Evolutionary conservation across 2,113 vertebrate species (phyloP), one percentile per base, ranked within the genome.

Genomic region (Nematolebias whitei): DNA sequence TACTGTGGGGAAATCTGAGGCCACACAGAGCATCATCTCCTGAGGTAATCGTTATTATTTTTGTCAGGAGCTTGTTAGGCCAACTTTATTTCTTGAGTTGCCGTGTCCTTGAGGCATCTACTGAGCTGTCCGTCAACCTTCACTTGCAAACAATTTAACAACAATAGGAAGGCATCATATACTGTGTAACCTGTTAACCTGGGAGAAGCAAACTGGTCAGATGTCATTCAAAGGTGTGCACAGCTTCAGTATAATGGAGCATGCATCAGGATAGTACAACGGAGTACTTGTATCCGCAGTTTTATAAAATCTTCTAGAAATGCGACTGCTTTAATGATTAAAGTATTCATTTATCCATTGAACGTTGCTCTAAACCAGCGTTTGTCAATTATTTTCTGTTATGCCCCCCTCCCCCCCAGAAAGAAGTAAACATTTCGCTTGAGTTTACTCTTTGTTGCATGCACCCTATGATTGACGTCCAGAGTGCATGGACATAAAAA

Each of bases 31-130:
- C 56, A 69, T 45, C 55, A 61, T 80, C 58, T 68, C 76, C 68
- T 58, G 49, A 69, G 64, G 61, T 79, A 71, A 78, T 84, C 79
- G 78, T 84, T 83, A 78, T 70, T 55, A 82, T 82, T 82, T 82
- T 56, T 78, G 73, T 83, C 85, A 74, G 79, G 73, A 24, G 19
- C 74, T 85, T 69, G 71, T 81, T 85, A 81, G 77, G 53, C 53
- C 54, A 50, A 58, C 76, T 78, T 74, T 71, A 61, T 69, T 23
- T 56, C 54, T 48, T 12, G 39, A 65, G 63, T 70, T 43, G 71
- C 68, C 68, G 32, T 68, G 83, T 82, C 83, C 82, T 84, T 84
- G 74, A 78, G 83, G 71, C 67, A 23, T 71, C 75, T 67, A 20
- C 35, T 9, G 50, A 64, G 69, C 63, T 55, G 56, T 58, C 78